Conservation (phyloP, 2,113 vertebrate genomes). For the Hyaena hyaena region DNA sequence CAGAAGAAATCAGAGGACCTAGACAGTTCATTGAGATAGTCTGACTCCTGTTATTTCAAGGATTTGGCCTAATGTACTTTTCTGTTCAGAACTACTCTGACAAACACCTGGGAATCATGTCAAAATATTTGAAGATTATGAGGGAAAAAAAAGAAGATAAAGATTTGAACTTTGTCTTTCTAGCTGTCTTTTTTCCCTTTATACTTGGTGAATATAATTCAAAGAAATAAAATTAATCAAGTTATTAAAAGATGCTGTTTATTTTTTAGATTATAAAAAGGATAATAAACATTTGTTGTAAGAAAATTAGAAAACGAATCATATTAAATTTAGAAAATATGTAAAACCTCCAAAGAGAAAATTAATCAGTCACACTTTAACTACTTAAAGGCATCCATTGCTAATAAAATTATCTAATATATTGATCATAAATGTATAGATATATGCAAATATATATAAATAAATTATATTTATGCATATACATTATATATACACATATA, state of each 20-base stretch:
- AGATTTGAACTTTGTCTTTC: constrained; percentile 38
- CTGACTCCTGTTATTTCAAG: constrained; percentile 31
- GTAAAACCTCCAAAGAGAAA: not conserved
- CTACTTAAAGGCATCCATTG: not conserved
- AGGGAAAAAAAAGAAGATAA: constrained; percentile 6
- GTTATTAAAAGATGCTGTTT: not conserved
- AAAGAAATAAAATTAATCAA: constrained; percentile 9
- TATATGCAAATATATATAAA: not conserved
- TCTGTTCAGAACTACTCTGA: constrained; percentile 31
- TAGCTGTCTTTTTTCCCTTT: not conserved
- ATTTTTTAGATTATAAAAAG: not conserved
- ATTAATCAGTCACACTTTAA: not conserved
- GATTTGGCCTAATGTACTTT: constrained; percentile 57
- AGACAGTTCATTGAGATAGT: not conserved
- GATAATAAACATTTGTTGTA: not conserved
- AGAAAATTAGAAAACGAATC: not conserved
- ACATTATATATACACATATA: not conserved
- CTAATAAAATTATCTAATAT: not conserved
- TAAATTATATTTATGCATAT: not conserved
- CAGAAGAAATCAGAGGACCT: not conserved
- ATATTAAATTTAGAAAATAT: not conserved
- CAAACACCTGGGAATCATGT: constrained; percentile 66
- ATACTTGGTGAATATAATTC: not conserved
- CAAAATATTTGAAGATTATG: constrained; percentile 73
- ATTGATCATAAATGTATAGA: not conserved